Evolutionary conservation across 2,113 vertebrate species (phyloP).

Genomic region (Saccopteryx bilineata): DNA sequence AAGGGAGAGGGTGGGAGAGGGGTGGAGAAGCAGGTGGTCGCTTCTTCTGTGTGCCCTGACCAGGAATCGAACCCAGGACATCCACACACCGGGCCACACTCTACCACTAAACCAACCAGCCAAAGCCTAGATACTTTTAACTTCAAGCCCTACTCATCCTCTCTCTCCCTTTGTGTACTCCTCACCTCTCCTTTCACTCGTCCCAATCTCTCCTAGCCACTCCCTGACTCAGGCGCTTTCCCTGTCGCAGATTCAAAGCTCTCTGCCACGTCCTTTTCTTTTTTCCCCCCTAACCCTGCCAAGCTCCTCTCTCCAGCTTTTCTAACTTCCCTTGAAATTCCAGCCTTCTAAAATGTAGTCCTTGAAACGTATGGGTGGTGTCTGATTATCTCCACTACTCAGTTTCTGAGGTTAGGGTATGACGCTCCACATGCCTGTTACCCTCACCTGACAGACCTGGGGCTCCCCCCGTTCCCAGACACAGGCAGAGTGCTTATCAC

Average conservation of each 20-base stretch:
- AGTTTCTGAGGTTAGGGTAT: background rate
- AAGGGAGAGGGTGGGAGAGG: too few species aligned
- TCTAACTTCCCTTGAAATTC: conserved; percentile 36
- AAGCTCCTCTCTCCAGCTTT: background rate
- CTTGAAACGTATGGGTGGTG: background rate
- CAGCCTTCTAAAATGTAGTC: conserved; percentile 6
- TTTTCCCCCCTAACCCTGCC: background rate
- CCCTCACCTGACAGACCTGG: background rate
- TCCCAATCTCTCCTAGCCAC: background rate
- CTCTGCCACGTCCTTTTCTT: background rate
- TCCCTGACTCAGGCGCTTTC: background rate
- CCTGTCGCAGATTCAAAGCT: background rate
- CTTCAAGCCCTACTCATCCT: background rate
- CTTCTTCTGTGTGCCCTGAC: too few species aligned
- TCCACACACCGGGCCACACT: too few species aligned
- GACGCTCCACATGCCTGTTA: background rate
- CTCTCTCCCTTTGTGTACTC: background rate
- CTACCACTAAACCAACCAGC: too few species aligned
- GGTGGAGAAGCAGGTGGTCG: too few species aligned
- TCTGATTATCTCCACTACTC: background rate
- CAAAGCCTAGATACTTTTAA: background rate
- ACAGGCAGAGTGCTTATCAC: background rate
- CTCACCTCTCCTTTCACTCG: background rate
- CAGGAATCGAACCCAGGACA: too few species aligned
- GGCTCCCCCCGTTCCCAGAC: background rate